Evolutionary conservation across 2,113 vertebrate species (phyloP), one percentile per base, ranked within the genome.

Genomic region (Rhinolophus ferrumequinum): DNA sequence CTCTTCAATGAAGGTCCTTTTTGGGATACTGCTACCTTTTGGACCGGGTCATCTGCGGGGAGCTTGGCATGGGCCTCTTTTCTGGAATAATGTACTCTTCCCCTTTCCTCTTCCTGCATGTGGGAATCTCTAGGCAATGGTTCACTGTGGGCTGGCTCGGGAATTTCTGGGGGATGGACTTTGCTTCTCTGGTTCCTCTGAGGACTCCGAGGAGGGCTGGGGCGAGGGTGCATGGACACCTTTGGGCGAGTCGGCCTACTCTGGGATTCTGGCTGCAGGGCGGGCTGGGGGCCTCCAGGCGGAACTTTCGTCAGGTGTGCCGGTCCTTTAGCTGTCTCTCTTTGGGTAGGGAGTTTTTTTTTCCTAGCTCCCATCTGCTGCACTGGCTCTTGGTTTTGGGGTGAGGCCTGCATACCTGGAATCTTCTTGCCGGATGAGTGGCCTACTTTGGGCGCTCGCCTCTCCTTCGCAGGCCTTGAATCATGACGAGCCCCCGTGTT

Each of bases 321-420:
- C 1, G 85, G 44, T 7, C 64, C n/a, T 56, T 60, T 52, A 44
- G 80, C 28, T 0, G 7, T 62, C 77, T 96, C 88, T 70, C 62
- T 93, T n/a, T 72, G 95, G 26, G 12, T 1, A 38, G 89, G 81
- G 56, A 81, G 89, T 9, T 56, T 66, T 97, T 96, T 97, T 86
- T 88, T 19, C 1, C 75, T 77, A 72, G 92, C 30, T 44, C 47
- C 94, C 4, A 19, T 72, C 35, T 64, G 86, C 69, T 22, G 79
- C 52, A 13, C 19, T 0, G 69, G 62, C 62, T 89, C 79, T 11
- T 58, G 95, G 56, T 50, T 86, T 66, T 7, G 93, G 30, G 89
- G 28, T 14, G 79, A 70, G 12, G 77, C 50, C 69, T 62, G 90
- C 4, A 7, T 6, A 12, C n/a, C 73, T 76, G 82, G 47, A 33